Evolutionary conservation across 2,888 invertebrate species (phyloP), one percentile per base, ranked within the genome.

Genomic region (Ischnura elegans): DNA sequence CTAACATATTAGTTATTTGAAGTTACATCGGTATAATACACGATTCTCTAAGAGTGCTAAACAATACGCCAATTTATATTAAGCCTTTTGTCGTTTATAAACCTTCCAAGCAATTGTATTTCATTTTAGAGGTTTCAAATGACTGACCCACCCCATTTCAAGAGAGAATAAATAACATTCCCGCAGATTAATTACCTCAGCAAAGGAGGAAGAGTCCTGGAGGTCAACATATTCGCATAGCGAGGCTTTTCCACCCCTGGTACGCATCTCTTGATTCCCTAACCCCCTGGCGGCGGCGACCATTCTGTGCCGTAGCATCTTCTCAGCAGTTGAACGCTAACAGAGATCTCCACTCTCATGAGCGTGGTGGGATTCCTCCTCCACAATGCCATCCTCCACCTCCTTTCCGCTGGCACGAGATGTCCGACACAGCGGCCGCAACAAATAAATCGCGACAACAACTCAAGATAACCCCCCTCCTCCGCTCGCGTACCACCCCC

Each of bases 351-450:
- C 43, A 43, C 90, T 61, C 42, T 10, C 76, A 55, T 55, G 61
- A 90, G 43, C 10, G 90, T 61, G 90, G 90, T 66, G 61, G 43
- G 90, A 90, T 90, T 90, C 66, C 90, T n/a, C 55, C 87, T 55
- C 76, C 29, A 25, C 51, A 16, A 87, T 29, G 51, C 55, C 90
- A 42, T 90, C 76, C 76, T 76, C 36, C 76, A 2, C 76, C 13
- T 36, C n/a, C 51, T 10, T n/a, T 2, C n/a, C 61, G 29, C 13
- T 29, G 29, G 36, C 76, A 76, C 36, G 76, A 76, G 76, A 76
- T 76, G 76, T 76, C 76, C 76, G 13, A 76, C 76, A 36, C 76
- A 76, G 76, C 76, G 36, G 13, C 76, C 76, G 76, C 76, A 76
- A 36, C 76, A 76, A 76, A 76, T 76, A 76, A 76, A 76, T 76